Percentiles rank a stretch among this genome's conserved stretches.
Conservation (phyloP, 2,797 vertebrate species). For the Xerus rutilus region DNA sequence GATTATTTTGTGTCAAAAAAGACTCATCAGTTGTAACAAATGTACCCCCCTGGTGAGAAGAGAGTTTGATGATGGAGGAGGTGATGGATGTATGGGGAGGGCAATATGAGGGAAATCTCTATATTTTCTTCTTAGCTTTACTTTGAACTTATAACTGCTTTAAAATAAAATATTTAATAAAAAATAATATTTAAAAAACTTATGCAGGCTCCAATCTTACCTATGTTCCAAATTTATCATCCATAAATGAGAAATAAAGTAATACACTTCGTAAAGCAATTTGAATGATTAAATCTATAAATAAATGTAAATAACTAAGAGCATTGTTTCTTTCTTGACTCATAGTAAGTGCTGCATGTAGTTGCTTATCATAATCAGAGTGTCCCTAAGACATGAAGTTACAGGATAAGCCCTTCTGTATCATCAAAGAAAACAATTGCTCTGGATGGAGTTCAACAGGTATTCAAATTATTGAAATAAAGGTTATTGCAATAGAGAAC, state of each 20-base stretch:
- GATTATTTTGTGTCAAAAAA: neutral
- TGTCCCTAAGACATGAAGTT: too few species aligned
- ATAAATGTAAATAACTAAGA: neutral
- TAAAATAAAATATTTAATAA: neutral
- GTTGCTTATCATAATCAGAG: neutral
- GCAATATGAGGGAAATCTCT: neutral
- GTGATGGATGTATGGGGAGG: neutral
- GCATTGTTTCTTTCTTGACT: neutral
- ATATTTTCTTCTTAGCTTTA: neutral
- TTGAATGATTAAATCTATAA: neutral
- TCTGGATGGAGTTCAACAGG: neutral
- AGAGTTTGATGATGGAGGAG: too few species aligned
- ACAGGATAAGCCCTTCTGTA: neutral
- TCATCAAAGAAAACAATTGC: neutral
- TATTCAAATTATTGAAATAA: neutral
- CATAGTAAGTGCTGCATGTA: neutral
- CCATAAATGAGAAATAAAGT: neutral
- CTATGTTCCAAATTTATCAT: neutral
- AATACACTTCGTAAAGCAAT: neutral
- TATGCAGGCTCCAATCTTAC: neutral
- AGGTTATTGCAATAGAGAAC: neutral
- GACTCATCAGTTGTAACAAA: neutral
- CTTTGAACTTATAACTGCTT: neutral
- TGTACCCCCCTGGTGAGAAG: neutral
- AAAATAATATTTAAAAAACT: neutral